phyloP scores from a whole-genome alignment of 2,113 vertebrate genomes.

The Ammodytes marinus region DNA sequence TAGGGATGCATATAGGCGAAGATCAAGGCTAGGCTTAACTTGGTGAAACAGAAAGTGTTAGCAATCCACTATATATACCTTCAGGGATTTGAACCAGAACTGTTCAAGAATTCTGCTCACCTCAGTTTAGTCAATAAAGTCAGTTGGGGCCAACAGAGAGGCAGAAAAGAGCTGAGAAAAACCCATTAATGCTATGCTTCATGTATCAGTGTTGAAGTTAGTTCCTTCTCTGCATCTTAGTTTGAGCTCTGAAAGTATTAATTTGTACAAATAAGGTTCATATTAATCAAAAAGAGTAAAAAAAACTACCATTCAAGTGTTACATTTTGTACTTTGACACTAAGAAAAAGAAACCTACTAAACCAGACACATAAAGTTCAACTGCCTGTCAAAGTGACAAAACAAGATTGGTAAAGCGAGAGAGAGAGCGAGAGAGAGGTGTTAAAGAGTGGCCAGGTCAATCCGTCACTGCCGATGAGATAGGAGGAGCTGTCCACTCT shows the following conservation, averaged over 20 bases:
- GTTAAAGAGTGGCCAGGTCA: constrained; percentile 6
- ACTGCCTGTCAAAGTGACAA: no score
- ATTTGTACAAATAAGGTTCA: background rate
- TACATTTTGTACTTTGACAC: background rate
- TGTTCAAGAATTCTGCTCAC: constrained; percentile 63
- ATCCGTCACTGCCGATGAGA: background rate
- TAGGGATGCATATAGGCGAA: constrained; percentile 25
- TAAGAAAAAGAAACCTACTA: background rate
- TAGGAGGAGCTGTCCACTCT: constrained; percentile 71
- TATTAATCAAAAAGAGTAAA: background rate
- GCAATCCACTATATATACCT: constrained; percentile 14
- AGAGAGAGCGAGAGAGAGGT: background rate
- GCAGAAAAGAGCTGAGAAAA: constrained; percentile 20
- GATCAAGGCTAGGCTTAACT: constrained; percentile 21
- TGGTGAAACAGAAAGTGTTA: constrained; percentile 31
- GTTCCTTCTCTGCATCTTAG: constrained; percentile 21
- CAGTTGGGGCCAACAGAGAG: constrained; percentile 35
- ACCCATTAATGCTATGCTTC: constrained; percentile 26
- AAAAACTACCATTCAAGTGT: background rate
- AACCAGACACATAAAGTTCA: background rate
- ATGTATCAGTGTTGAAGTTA: constrained; percentile 39
- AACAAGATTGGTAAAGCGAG: background rate
- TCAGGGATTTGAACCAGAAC: constrained; percentile 27
- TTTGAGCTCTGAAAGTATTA: background rate
- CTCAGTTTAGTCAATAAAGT: constrained; percentile 59